Conservation (phyloP, 2,888 invertebrate genomes). For the Lottia scabra region DNA sequence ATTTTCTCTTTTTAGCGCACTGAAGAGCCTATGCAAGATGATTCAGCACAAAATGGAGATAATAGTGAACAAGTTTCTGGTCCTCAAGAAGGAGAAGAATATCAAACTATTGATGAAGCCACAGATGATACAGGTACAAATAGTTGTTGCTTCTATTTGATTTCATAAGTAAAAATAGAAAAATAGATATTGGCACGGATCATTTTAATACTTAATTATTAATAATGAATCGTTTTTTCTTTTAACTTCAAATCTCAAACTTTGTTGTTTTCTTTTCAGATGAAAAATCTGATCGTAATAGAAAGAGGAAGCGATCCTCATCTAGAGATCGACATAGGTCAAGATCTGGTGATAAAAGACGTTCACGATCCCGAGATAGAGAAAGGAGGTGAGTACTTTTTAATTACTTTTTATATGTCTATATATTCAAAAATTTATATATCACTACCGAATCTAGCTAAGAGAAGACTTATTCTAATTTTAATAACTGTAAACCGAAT, state of each 20-base stretch:
- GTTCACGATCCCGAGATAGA: conserved; percentile 26
- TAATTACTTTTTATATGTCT: no score
- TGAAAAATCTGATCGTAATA: conserved; percentile 30
- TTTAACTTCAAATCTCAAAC: no score
- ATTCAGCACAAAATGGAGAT: conserved; percentile 23
- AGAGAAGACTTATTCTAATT: no score
- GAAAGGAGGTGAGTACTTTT: conserved; percentile 12
- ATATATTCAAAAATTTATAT: no score
- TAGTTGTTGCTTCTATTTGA: conserved; percentile 13
- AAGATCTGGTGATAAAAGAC: conserved; percentile 20
- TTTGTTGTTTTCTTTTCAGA: conserved; percentile 18
- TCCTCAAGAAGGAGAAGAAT: conserved; percentile 34
- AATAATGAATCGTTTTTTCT: no score
- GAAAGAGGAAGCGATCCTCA: conserved; percentile 35
- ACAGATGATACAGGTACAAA: conserved; percentile 37
- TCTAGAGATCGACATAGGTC: conserved; percentile 20
- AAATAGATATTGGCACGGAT: no score
- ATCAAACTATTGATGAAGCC: conserved; percentile 45
- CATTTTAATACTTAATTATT: no score
- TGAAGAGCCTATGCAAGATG: conserved; percentile 4
- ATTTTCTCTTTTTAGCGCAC: not conserved
- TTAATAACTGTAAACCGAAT: no score
- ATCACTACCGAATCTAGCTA: no score
- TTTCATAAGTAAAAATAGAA: no score
- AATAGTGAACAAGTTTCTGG: not conserved